Conservation (phyloP, 2,113 vertebrate genomes). For the Sterrhoptilus dennistouni region DNA sequence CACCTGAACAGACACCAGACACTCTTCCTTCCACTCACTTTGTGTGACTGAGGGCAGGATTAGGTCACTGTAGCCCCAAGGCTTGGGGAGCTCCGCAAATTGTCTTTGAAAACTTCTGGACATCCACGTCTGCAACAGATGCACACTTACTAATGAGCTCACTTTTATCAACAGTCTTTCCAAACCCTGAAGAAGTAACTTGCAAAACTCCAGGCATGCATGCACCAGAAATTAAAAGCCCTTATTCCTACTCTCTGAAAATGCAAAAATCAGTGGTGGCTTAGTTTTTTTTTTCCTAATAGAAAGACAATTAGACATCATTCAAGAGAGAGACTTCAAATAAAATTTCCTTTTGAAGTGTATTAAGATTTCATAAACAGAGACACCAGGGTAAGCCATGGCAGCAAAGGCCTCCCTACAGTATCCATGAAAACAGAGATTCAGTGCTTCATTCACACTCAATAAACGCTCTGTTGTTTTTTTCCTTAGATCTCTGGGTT, state of each 20-base stretch:
- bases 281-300: fast-evolving
- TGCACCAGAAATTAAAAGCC: background rate
- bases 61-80: background rate
- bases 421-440: background rate
- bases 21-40: background rate
- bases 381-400: background rate
- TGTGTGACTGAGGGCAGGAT: background rate
- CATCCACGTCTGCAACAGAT: background rate
- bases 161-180: background rate
- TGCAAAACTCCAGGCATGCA: background rate
- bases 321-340: background rate
- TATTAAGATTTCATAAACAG: background rate
- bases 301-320: background rate
- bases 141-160: background rate
- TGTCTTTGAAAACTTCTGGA: background rate
- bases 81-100: background rate
- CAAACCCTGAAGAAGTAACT: background rate
- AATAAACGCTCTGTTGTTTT: background rate
- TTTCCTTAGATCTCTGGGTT: background rate
- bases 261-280: background rate
- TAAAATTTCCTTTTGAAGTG: background rate
- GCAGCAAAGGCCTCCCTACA: background rate
- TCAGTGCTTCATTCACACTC: background rate
- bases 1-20: background rate
- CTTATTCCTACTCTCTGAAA: background rate